phyloP scores from a whole-genome alignment of 2,888 invertebrate genomes.

The Muscina levida region DNA sequence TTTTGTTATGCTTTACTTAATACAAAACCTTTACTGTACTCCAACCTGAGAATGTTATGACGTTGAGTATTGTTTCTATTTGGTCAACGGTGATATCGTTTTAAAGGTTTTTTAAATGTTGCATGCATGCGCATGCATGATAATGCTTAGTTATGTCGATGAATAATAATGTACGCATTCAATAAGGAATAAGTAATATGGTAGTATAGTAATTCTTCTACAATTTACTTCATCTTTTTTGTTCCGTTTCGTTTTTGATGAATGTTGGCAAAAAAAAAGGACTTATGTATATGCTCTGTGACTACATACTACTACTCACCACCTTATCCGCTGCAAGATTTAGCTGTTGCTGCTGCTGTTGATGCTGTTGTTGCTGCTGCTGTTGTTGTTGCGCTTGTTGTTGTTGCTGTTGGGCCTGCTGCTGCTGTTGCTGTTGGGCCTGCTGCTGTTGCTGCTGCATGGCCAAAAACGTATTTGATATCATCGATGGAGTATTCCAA shows the following conservation, averaged over 20 bases:
- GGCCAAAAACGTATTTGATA: constrained; percentile 77
- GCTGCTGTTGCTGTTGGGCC: constrained; percentile 78
- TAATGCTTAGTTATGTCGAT: too few species aligned
- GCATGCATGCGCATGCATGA: too few species aligned
- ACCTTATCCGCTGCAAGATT: constrained; percentile 78
- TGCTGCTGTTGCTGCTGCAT: constrained; percentile 78
- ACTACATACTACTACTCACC: constrained; percentile 75
- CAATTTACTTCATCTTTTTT: constrained; percentile 9
- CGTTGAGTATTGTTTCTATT: too few species aligned
- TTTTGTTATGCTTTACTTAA: too few species aligned
- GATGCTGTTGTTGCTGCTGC: constrained; percentile 72
- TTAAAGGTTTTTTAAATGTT: too few species aligned
- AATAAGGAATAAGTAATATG: too few species aligned
- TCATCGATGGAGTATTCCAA: constrained; percentile 85
- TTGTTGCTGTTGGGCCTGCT: constrained; percentile 80
- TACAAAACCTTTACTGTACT: too few species aligned
- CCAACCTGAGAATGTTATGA: too few species aligned
- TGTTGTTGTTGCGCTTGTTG: constrained; percentile 74
- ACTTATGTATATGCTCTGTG: constrained; percentile 12
- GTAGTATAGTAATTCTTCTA: neutral
- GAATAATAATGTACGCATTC: neutral
- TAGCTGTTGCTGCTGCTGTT: constrained; percentile 73
- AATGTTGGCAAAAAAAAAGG: neutral
- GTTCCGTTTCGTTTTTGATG: constrained; percentile 19
- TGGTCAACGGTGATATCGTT: too few species aligned